These are phyloP conservation scores for Phengaris arion DNA, from an alignment of 2,888 invertebrate genomes.

Conservation along the genomic window DNA sequence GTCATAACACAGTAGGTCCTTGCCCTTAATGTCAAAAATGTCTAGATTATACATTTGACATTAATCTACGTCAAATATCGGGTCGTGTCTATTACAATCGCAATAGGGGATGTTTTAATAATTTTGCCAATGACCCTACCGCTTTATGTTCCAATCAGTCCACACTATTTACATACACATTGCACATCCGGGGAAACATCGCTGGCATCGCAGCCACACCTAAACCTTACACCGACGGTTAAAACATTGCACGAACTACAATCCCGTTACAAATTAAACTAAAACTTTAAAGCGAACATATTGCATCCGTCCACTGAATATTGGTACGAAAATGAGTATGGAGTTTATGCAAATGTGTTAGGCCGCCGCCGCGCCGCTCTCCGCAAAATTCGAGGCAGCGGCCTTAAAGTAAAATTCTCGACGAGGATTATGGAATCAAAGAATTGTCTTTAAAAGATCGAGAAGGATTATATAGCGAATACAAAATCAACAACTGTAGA, in stretches of 20 bases:
- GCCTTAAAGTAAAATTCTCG: background rate
- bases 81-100: background rate
- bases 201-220: background rate
- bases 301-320: slow-evolving; percentile 25
- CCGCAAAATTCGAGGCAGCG: background rate
- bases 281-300: slow-evolving; percentile 23
- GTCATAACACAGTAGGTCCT: too few relatives aligned
- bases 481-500: background rate
- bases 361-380: too few relatives aligned
- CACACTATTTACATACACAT: slow-evolving; percentile 9
- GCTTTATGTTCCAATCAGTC: background rate
- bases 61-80: background rate
- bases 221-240: slow-evolving; percentile 14
- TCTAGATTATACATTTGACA: background rate
- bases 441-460: background rate
- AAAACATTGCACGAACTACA: slow-evolving; percentile 25
- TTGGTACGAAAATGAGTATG: slow-evolving; percentile 9
- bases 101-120: background rate
- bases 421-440: background rate
- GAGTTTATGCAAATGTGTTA: background rate
- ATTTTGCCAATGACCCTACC: background rate
- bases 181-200: slow-evolving; percentile 2
- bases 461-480: background rate
- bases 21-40: too few relatives aligned
- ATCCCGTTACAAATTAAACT: background rate